Evolutionary conservation across 2,113 vertebrate genomes (phyloP).

Genomic region (Hippocampus abdominalis): DNA sequence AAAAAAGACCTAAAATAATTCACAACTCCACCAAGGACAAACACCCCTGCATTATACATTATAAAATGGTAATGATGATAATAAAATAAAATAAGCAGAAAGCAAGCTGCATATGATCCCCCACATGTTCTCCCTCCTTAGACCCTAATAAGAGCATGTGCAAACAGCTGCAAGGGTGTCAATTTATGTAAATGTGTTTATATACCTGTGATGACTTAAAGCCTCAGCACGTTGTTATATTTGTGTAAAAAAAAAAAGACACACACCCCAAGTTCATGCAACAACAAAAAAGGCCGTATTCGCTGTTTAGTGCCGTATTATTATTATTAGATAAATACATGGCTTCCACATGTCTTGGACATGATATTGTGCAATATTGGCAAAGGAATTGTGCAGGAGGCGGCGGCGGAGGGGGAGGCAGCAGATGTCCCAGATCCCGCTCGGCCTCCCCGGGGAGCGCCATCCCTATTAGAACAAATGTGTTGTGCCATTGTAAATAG

Average conservation of each 20-base stretch:
- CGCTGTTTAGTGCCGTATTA: not conserved
- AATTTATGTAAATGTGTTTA: slow-evolving; percentile 99
- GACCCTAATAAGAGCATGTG: slow-evolving; percentile 87
- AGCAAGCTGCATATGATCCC: slow-evolving; percentile 38
- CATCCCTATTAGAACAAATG: slow-evolving; percentile 99
- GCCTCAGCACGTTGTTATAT: slow-evolving; percentile 84
- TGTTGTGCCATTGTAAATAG: slow-evolving; percentile 99
- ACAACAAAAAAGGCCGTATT: slow-evolving; percentile 38
- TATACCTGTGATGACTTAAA: slow-evolving; percentile 82
- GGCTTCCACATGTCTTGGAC: slow-evolving; percentile 28
- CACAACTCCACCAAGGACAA: not conserved
- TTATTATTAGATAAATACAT: slow-evolving; percentile 12
- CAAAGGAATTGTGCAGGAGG: slow-evolving; percentile 30
- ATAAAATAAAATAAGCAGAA: slow-evolving; percentile 12
- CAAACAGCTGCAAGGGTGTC: slow-evolving; percentile 96
- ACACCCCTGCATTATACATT: not conserved
- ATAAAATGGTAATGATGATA: not conserved
- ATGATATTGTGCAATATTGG: slow-evolving; percentile 67
- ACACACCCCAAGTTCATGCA: slow-evolving; percentile 74
- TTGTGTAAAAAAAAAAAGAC: slow-evolving; percentile 99
- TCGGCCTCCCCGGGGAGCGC: slow-evolving; percentile 88
- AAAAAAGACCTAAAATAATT: not conserved
- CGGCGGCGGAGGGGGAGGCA: slow-evolving; percentile 93
- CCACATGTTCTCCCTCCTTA: slow-evolving; percentile 33
- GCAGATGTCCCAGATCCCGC: slow-evolving; percentile 97